These are phyloP conservation scores for Pteropus rufus DNA, from an alignment of 2,797 vertebrate genomes.

Conservation along the genomic window DNA sequence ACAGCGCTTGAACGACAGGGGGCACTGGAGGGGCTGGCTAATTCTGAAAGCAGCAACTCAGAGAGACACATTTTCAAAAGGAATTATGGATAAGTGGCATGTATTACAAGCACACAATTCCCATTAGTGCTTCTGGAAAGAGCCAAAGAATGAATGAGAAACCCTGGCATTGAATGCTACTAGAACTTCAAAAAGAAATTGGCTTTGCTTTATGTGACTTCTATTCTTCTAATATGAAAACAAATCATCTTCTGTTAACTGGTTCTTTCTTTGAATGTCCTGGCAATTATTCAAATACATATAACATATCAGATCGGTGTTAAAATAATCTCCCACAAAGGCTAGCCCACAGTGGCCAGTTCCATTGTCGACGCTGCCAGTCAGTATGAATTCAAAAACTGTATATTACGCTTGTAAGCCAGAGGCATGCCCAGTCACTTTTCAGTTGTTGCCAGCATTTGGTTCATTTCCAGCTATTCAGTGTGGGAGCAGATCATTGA, in stretches of 20 bases:
- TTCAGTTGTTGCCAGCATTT: conserved; percentile 8
- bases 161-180: background rate
- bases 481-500: background rate
- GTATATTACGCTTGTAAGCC: background rate
- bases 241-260: background rate
- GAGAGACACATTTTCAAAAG: conserved; percentile 40
- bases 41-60: background rate
- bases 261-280: background rate
- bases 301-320: background rate
- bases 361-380: background rate
- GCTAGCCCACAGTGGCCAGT: background rate
- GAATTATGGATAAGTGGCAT: background rate
- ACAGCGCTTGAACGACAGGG: background rate
- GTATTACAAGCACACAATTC: background rate
- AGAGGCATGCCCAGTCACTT: background rate
- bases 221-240: conserved; percentile 6
- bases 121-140: background rate
- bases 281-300: background rate
- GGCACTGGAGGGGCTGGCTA: background rate
- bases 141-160: background rate
- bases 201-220: background rate
- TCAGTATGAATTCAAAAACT: background rate
- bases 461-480: background rate
- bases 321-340: background rate
- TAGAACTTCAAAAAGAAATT: background rate